Base-by-base conservation (phyloP, 35 echinoderm and acorn worm genomes). In the Apostichopus japonicus region DNA sequence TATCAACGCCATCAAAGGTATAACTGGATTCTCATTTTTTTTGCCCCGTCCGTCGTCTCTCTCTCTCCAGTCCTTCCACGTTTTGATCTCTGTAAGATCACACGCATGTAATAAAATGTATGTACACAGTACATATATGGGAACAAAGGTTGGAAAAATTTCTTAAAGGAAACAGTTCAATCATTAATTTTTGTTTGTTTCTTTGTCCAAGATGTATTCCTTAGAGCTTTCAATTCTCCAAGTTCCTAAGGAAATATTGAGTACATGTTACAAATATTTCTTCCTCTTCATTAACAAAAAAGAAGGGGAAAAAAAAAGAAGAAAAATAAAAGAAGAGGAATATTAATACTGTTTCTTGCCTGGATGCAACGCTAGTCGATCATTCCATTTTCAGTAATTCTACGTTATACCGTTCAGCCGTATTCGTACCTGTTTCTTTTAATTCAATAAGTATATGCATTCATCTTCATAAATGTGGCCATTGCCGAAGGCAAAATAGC, bases 381-480 rank as follows among this genome's bases (percentile, higher is more conserved):
- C 33, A 44, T 44, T 44, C 4, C 33, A 44, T 44, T 44, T 44
- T 44, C 33, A 44, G 33, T 44, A 44, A 44, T 44, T 44, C 33
- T 44, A 44, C 2, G 33, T 44, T 44, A 13, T 6, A 55, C 16
- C 54, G 21, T 80, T 80, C 27, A 14, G 33, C 33, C 16, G 25
- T 53, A n/a, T 22, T 33, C 16, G 52, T 54, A 44, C 54, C 19
- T 27, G 27, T 52, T 16, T 80, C 5, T 53, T 6, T 54, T 80
- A 80, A 80, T 80, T 80, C 54, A 54, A 80, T 80, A 33, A 80
- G 78, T 13, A 19, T 53, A 54, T 53, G 24, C 78, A 80, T 54
- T 52, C 78, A 80, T 80, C 78, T 80, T 80, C 10, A 80, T 54
- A 80, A 80, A 80, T 80, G 78, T 80, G 78, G 23, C 8, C 14